Conservation (phyloP, 2,888 invertebrate genomes). For the Leptinotarsa tumamoca region DNA sequence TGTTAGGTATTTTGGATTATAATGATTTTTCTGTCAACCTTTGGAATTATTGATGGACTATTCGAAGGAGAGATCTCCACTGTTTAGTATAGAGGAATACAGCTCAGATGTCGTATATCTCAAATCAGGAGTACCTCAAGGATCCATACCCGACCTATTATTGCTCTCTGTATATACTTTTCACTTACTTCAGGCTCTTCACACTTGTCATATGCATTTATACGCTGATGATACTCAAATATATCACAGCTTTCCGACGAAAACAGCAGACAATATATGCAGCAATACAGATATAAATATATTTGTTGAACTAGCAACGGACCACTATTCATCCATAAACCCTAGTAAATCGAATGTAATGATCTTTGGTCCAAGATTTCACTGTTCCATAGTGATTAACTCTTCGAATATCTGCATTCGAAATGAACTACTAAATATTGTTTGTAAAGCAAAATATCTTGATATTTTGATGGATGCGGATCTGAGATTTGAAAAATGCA, state of each 20-base stretch:
- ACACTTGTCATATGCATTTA: conserved; percentile 18
- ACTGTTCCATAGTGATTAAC: conserved; percentile 8
- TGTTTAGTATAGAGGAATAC: conserved; percentile 13
- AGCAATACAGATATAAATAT: conserved; percentile 11
- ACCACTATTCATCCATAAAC: conserved; percentile 22
- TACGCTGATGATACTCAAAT: conserved; percentile 28
- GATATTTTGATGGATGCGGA: conserved; percentile 4
- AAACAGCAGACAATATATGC: background rate
- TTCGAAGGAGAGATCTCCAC: conserved; percentile 8
- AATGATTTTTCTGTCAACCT: conserved; percentile 5
- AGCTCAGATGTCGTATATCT: conserved; percentile 1
- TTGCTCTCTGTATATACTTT: conserved; percentile 18
- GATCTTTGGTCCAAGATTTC: conserved; percentile 18
- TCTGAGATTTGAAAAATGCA: conserved; percentile 18
- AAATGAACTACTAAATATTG: conserved; percentile 9
- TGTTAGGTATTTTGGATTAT: conserved; percentile 10
- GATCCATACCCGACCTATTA: conserved; percentile 12
- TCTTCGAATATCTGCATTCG: conserved; percentile 11
- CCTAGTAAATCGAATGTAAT: conserved; percentile 25
- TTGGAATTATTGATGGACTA: conserved; percentile 1
- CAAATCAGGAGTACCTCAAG: conserved; percentile 13
- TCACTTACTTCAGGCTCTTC: conserved; percentile 3
- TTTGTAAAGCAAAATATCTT: conserved; percentile 12
- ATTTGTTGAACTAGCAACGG: conserved; percentile 23
- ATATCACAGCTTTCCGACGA: conserved; percentile 24